These are phyloP conservation scores for Graptemys geographica DNA, from an alignment of 2,797 vertebrate genomes.

Conservation along the genomic window DNA sequence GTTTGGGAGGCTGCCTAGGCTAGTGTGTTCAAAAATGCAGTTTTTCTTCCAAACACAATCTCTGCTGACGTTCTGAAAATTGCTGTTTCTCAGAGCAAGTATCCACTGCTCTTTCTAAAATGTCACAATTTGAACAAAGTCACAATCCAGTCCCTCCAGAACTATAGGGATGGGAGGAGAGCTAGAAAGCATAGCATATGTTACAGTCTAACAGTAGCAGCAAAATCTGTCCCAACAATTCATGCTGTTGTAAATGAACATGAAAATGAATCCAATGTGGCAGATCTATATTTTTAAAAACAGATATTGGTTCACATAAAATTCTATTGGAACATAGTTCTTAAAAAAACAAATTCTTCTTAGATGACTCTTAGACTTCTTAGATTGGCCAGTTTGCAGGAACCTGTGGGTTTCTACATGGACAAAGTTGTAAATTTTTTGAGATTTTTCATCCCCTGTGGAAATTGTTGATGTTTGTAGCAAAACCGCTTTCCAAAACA, in stretches of 20 bases:
- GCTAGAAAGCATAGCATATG: not conserved
- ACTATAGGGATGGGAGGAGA: not conserved
- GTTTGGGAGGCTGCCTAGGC: not conserved
- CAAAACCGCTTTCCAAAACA: not conserved
- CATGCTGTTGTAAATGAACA: not conserved
- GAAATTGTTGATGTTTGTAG: not conserved
- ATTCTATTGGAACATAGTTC: not conserved
- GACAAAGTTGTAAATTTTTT: not conserved
- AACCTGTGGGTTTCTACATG: not conserved
- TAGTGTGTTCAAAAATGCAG: not conserved
- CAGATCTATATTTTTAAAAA: too few species aligned
- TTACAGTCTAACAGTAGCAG: rapidly evolving
- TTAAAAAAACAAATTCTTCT: not conserved
- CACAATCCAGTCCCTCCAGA: not conserved
- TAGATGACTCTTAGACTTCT: not conserved
- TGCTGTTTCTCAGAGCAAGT: constrained; percentile 1
- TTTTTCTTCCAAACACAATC: constrained; percentile 26
- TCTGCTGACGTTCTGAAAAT: not conserved
- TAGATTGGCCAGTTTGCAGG: not conserved
- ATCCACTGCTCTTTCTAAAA: not conserved
- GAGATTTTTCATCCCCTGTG: not conserved
- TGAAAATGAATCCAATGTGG: not conserved
- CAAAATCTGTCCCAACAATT: not conserved
- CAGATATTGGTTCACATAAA: not conserved
- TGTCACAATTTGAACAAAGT: not conserved